phyloP scores from a whole-genome alignment of 2,113 vertebrate genomes.

The Hypanus sabinus region DNA sequence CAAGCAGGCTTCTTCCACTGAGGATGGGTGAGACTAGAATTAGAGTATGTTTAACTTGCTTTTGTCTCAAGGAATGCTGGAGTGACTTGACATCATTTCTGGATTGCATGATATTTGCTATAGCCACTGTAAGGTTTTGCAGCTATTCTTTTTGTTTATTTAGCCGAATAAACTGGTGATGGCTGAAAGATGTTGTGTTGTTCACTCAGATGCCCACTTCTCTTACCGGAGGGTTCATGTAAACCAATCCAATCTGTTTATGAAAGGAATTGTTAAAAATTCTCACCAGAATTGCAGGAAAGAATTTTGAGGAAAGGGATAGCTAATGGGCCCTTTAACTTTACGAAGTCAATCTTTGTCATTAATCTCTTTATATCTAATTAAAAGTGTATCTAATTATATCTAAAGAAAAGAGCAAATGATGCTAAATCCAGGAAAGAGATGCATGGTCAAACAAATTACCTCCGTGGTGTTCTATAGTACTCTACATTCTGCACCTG shows the following conservation, averaged over 20 bases:
- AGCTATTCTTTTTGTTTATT: too few species aligned
- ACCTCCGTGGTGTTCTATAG: background rate
- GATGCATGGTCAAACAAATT: background rate
- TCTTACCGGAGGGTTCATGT: background rate
- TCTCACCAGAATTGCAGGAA: background rate
- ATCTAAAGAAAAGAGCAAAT: background rate
- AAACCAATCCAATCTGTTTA: background rate
- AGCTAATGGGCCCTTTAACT: background rate
- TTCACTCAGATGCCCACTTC: background rate
- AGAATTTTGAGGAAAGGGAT: background rate
- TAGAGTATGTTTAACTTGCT: too few species aligned
- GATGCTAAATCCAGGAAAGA: background rate
- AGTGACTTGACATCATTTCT: background rate
- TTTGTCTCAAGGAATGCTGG: too few species aligned
- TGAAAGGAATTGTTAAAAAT: background rate
- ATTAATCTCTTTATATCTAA: background rate
- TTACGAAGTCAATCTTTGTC: too few species aligned
- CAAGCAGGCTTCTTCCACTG: too few species aligned
- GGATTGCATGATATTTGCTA: background rate
- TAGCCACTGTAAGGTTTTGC: background rate
- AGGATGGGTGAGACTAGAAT: too few species aligned
- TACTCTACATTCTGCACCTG: too few species aligned
- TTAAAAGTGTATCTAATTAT: too few species aligned
- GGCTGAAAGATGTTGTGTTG: background rate
- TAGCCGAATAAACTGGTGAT: background rate